These are phyloP conservation scores for Borostomias antarcticus DNA, from an alignment of 2,797 vertebrate genomes.

Conservation along the genomic window DNA sequence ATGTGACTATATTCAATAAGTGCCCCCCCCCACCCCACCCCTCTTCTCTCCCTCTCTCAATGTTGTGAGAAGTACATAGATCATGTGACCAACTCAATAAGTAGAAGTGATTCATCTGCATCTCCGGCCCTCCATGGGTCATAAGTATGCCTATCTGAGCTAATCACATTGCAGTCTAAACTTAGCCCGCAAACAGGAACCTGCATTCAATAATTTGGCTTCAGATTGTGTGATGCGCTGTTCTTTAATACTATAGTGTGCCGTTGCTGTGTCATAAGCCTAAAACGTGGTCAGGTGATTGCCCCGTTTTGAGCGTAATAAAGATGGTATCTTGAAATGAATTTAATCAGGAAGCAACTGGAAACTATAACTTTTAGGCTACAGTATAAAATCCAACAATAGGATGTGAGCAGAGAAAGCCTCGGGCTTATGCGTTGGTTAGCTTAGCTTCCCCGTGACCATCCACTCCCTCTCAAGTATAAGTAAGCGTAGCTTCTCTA, in stretches of 20 bases:
- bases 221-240: not conserved
- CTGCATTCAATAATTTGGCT: not conserved
- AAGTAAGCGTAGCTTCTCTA: too few relatives aligned
- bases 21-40: not conserved
- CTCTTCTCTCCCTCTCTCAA: not conserved
- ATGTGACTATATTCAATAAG: constrained; percentile 5
- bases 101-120: not conserved
- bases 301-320: too few relatives aligned
- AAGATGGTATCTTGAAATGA: not conserved
- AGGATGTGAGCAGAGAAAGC: not conserved
- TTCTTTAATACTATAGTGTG: not conserved
- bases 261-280: too few relatives aligned
- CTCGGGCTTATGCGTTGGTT: not conserved
- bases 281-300: too few relatives aligned
- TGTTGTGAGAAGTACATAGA: not conserved
- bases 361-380: not conserved
- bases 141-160: not conserved
- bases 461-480: too few relatives aligned
- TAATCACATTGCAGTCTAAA: not conserved
- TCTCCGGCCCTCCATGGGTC: not conserved
- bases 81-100: constrained; percentile 1
- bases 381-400: not conserved
- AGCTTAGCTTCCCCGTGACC: not conserved
- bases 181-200: not conserved
- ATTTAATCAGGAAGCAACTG: not conserved